Evolutionary conservation across 2,888 invertebrate genomes (phyloP), one percentile per base, ranked within the genome.

Genomic region (Eilema sororculum): DNA sequence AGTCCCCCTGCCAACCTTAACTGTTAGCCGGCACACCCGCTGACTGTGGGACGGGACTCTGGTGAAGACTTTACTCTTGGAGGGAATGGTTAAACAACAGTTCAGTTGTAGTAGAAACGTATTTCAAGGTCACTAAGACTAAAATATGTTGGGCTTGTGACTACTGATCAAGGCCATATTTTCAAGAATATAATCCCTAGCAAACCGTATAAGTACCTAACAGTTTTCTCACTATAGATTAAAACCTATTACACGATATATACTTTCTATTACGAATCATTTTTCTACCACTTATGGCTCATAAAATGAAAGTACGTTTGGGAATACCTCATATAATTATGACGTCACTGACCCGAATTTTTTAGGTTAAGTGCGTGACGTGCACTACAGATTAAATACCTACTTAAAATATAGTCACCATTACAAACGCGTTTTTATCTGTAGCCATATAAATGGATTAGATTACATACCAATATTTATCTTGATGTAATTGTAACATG

Each of bases 271-370:
- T 60, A 28, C 3, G 56, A 22, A 52, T 8, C n/a, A 66, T 37
- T 41, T 59, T 66, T 52, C 52, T 60, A 61, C 25, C 46, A 60
- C 60, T 30, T 57, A 52, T 28, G 25, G 56, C 56, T 63, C 62
- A 64, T 64, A 41, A 58, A 65, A 60, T 41, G 67, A 73, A 71
- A 60, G 66, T 57, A 56, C 12, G 28, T 65, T 60, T 66, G 64
- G 76, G 61, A 61, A 69, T 63, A 59, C 67, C 71, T 28, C 65
- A 41, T 64, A 20, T 52, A 2, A 10, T 61, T 9, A 67, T 78
- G 77, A 77, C 77, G 79, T 73, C 70, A 73, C 41, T 74, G 72
- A 67, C 67, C 63, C 57, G 28, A 10, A 37, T 28, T 68, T 70
- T 64, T 41, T 69, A 65, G 69, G 56, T 60, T 69, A 60, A 65